phyloP scores from a whole-genome alignment of 2,113 vertebrate genomes.

The Otolemur garnettii region DNA sequence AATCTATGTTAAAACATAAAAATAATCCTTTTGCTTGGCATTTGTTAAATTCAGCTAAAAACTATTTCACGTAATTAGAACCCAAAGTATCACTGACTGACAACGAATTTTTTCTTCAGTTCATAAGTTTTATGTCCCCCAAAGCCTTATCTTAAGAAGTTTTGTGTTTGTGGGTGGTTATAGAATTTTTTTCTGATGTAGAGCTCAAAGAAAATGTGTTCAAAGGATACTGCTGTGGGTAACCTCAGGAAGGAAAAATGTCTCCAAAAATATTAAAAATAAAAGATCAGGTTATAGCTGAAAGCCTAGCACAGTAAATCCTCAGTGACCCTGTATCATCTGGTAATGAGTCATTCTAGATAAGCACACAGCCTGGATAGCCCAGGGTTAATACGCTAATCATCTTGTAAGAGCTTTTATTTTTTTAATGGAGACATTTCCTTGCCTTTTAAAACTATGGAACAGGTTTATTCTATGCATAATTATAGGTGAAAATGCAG shows the following conservation, averaged over 20 bases:
- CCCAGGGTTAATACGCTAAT: not conserved
- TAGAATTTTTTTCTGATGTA: not conserved
- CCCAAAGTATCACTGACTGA: conserved; percentile 18
- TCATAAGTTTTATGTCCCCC: not conserved
- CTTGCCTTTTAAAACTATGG: conserved; percentile 16
- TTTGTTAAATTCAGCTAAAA: conserved; percentile 46
- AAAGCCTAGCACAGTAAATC: conserved; percentile 43
- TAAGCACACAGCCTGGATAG: conserved; percentile 63
- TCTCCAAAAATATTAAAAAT: conserved; percentile 61
- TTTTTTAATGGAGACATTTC: conserved; percentile 34
- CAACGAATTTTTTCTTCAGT: conserved; percentile 39
- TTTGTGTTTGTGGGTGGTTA: not conserved
- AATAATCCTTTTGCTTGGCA: conserved; percentile 6
- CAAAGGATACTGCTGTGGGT: conserved; percentile 54
- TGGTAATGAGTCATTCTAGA: conserved; percentile 65
- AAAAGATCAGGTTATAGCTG: conserved; percentile 59
- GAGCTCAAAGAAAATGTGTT: conserved; percentile 55
- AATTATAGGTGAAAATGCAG: conserved; percentile 1
- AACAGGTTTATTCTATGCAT: not conserved
- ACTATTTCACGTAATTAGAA: not conserved
- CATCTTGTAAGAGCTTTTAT: conserved; percentile 20
- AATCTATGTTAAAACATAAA: not conserved
- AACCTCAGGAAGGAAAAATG: conserved; percentile 70
- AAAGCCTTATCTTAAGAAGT: conserved; percentile 30
- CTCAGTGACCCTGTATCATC: not conserved